Percentiles rank a stretch among this genome's conserved stretches.
Evolutionary conservation across 2,113 vertebrate species (phyloP).

Genomic region (Gulo gulo): DNA sequence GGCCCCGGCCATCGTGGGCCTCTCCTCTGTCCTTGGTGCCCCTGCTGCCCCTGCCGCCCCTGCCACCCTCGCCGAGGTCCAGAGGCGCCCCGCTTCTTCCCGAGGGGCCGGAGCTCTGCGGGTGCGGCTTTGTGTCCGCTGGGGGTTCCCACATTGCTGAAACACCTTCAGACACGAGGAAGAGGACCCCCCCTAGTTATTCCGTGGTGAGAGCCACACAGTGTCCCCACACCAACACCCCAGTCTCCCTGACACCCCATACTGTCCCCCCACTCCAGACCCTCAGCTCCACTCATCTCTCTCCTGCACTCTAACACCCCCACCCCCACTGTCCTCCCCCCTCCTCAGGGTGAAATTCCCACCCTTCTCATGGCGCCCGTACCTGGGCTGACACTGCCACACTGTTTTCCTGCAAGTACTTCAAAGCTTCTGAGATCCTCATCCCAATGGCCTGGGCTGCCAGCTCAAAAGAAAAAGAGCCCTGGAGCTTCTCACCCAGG

Average conservation of each 20-base stretch:
- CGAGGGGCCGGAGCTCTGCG: conserved; percentile 84
- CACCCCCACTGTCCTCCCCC: too few relatives aligned
- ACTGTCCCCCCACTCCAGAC: not conserved
- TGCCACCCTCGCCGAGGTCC: conserved; percentile 70
- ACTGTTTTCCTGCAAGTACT: conserved; percentile 92
- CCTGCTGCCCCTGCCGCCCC: conserved; percentile 31
- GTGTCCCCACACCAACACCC: conserved; percentile 64
- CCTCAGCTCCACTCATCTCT: not conserved
- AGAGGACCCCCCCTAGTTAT: not conserved
- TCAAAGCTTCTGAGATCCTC: conserved; percentile 91
- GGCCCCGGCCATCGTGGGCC: conserved; percentile 89
- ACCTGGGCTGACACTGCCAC: conserved; percentile 89
- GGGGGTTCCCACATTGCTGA: conserved; percentile 89
- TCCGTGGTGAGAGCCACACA: not conserved
- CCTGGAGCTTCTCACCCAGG: conserved; percentile 89
- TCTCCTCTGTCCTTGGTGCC: conserved; percentile 79
- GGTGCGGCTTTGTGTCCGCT: conserved; percentile 80
- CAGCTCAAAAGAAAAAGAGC: conserved; percentile 91
- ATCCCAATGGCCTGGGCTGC: conserved; percentile 89
- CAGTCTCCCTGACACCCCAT: not conserved
- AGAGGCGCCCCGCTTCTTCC: conserved; percentile 84
- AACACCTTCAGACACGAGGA: conserved; percentile 85
- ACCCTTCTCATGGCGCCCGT: not conserved
- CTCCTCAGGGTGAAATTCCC: not conserved
- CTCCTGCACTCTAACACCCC: conserved; percentile 74